phyloP scores from a whole-genome alignment of 2,113 vertebrate genomes.

The Antigone vipio region DNA sequence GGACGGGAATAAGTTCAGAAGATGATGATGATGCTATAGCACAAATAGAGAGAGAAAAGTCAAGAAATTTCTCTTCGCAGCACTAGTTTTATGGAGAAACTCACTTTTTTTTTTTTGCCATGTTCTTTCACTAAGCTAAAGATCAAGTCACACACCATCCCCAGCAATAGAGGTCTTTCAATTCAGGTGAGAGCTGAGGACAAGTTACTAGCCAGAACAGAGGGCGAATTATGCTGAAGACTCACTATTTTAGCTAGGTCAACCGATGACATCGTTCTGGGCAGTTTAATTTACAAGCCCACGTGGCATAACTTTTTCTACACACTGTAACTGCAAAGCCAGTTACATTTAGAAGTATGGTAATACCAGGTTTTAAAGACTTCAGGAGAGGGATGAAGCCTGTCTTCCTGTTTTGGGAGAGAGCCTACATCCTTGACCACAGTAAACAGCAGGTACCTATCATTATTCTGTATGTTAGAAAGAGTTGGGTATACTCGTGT shows the following conservation, averaged over 20 bases:
- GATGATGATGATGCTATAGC: constrained; percentile 9
- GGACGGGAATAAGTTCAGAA: constrained; percentile 19
- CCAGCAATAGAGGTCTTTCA: neutral
- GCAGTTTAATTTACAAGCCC: neutral
- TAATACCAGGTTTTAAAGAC: neutral
- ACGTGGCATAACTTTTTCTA: neutral
- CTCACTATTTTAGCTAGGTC: neutral
- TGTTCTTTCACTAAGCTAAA: neutral
- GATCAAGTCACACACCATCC: neutral
- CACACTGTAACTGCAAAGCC: neutral
- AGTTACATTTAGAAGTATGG: neutral
- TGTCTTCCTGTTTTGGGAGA: neutral
- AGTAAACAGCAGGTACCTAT: neutral
- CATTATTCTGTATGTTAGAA: neutral
- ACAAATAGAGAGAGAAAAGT: neutral
- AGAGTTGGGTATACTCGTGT: neutral
- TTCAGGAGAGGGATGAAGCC: neutral
- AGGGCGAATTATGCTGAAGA: neutral
- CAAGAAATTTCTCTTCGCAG: neutral
- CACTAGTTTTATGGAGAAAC: neutral
- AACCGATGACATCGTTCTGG: neutral
- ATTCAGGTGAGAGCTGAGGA: neutral
- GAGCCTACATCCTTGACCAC: neutral
- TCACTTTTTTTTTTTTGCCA: neutral
- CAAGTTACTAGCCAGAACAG: neutral